phyloP scores from a whole-genome alignment of 1,140 invertebrate genomes.

The Kradibia gibbosae region DNA sequence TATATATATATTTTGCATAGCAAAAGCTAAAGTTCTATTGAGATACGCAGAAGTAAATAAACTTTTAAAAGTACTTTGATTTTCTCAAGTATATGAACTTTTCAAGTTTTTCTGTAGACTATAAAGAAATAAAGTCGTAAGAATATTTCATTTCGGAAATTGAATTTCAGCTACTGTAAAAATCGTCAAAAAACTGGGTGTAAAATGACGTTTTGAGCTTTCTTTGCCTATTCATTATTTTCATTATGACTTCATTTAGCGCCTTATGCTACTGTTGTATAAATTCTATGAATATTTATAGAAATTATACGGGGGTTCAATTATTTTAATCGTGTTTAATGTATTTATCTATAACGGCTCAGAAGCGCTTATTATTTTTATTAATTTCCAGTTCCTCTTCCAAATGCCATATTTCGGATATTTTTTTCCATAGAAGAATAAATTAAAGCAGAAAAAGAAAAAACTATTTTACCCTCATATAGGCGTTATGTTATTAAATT shows the following conservation, averaged over 20 bases:
- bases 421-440: not conserved
- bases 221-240: conserved; percentile 32
- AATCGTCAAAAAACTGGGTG: not conserved
- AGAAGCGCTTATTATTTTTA: not conserved
- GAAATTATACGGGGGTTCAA: conserved; percentile 7
- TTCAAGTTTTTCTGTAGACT: no score
- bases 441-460: not conserved
- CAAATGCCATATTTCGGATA: no score
- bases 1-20: no score
- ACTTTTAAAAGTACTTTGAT: no score
- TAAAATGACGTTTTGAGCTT: not conserved
- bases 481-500: not conserved
- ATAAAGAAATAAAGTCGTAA: no score
- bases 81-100: no score
- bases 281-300: conserved; percentile 44
- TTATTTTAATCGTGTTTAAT: conserved; percentile 16
- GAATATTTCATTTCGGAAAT: no score
- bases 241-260: conserved; percentile 42
- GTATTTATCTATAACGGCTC: conserved; percentile 20
- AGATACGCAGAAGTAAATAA: no score
- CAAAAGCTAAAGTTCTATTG: no score
- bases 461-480: not conserved
- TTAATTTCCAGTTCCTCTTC: conserved; percentile 7
- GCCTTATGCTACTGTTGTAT: conserved; percentile 4
- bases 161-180: not conserved